A percentile compares a stretch with the other conserved stretches of the same genome.
Evolutionary conservation across 2,113 vertebrate genomes (phyloP).

Genomic region (Macroglossus sobrinus): DNA sequence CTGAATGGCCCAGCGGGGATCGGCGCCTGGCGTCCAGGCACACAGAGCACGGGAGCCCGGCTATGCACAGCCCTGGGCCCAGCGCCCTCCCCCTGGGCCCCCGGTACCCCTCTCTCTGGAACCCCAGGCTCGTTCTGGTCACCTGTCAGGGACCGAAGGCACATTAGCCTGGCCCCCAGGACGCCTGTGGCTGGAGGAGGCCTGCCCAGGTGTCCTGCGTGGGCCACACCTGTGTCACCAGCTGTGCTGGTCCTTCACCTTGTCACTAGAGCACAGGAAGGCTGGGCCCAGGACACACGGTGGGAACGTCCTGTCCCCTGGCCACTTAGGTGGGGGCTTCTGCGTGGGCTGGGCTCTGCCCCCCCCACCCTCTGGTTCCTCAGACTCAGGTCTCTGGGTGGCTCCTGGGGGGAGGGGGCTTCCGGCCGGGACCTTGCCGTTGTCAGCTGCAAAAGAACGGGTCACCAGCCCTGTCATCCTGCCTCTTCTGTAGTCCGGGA

Average conservation of each 20-base stretch:
- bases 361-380: fast-evolving
- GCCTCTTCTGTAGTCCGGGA: background rate
- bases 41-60: no score
- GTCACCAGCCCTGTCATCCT: background rate
- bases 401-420: no score
- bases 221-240: fast-evolving
- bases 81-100: background rate
- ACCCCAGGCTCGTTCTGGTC: background rate
- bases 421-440: no score
- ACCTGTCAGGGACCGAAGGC: background rate
- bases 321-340: no score
- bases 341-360: no score
- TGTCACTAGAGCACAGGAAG: fast-evolving
- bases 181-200: background rate
- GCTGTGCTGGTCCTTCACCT: background rate
- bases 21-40: no score
- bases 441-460: fast-evolving
- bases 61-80: no score
- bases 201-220: background rate
- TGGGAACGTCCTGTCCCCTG: background rate
- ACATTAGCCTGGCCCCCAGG: background rate
- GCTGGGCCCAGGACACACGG: no score
- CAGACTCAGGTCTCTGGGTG: background rate
- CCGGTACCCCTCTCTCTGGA: background rate
- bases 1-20: no score